Conservation (phyloP, 2,888 invertebrate genomes). For the Polia nebulosa region DNA sequence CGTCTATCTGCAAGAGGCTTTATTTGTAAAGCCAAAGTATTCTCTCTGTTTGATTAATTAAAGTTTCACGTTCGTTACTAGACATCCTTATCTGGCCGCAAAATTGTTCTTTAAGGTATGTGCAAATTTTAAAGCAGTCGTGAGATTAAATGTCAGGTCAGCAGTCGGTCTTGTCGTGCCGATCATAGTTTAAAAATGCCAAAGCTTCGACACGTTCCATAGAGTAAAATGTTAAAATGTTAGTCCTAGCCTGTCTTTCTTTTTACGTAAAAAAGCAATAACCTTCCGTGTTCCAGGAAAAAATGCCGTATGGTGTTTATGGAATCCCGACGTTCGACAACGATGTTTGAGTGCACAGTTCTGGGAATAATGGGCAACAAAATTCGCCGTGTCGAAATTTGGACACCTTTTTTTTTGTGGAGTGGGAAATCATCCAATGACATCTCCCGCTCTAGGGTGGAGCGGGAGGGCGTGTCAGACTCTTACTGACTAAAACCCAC, state of each 20-base stretch:
- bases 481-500: too few relatives aligned
- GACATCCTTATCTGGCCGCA: slow-evolving; percentile 12
- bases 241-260: slow-evolving; percentile 1
- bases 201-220: slow-evolving; percentile 18
- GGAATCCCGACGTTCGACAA: slow-evolving; percentile 20
- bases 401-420: too few relatives aligned
- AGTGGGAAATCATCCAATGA: too few relatives aligned
- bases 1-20: not conserved
- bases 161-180: slow-evolving; percentile 33
- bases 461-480: too few relatives aligned
- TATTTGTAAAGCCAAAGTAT: not conserved
- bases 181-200: slow-evolving; percentile 44
- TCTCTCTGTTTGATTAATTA: too few relatives aligned
- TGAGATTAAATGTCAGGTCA: slow-evolving; percentile 47
- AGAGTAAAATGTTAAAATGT: slow-evolving; percentile 19
- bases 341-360: slow-evolving; percentile 9
- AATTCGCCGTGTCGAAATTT: not conserved
- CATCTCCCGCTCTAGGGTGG: too few relatives aligned
- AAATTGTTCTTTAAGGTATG: slow-evolving; percentile 34
- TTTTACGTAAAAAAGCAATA: slow-evolving; percentile 26
- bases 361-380: not conserved
- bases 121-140: slow-evolving; percentile 28
- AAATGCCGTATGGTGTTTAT: slow-evolving; percentile 25
- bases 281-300: slow-evolving; percentile 11
- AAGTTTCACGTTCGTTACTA: not conserved